Base-by-base conservation (phyloP, 2,888 invertebrate species). In the Onchidella celtica region DNA sequence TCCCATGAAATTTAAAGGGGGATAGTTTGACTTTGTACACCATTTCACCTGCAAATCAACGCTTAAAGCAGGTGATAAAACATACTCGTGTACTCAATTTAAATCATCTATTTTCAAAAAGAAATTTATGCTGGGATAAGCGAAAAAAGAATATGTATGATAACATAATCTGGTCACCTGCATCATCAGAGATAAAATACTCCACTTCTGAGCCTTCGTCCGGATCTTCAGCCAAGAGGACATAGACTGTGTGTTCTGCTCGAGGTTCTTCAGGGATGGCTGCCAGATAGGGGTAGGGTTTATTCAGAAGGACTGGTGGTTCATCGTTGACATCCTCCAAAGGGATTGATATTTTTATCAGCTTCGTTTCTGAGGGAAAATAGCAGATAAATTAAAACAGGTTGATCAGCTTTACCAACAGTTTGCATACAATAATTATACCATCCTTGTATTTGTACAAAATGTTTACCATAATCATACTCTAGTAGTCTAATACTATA, bases 301-400 rank as follows among this genome's bases (percentile, higher is more conserved):
- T 96, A 94, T 99, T 99, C 94, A 98, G 97, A 95, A 99, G 99
- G 94, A 97, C 97, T 0, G 99, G 98, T 0, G 97, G 96, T 93
- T 99, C 99, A 93, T 99, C 99, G 94, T 99, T 99, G 77, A 98
- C 97, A 93, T 99, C 98, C 92, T 97, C 97, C 87, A 99, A 97
- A 93, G 97, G 97, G 92, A 99, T 97, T 88, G 97, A 98, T 77
- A 98, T 97, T 32, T 85, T 85, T 29, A 88, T 77, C 14, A 87
- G 66, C 32, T 85, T 87, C 69, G 84, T 82, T 78, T 89, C 90
- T 90, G 88, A 59, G 21, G 3, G n/a, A 72, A 4, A n/a, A 29
- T 59, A 24, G 9, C 27, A 47, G 0, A 55, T 38, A 70, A 27
- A 29, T 29, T 27, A 0, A 17, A 29, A 47, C 29, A 55, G 6